Evolutionary conservation across 1,140 invertebrate species (phyloP), one percentile per base, ranked within the genome.

Genomic region (Trichomalopsis sarcophagae): DNA sequence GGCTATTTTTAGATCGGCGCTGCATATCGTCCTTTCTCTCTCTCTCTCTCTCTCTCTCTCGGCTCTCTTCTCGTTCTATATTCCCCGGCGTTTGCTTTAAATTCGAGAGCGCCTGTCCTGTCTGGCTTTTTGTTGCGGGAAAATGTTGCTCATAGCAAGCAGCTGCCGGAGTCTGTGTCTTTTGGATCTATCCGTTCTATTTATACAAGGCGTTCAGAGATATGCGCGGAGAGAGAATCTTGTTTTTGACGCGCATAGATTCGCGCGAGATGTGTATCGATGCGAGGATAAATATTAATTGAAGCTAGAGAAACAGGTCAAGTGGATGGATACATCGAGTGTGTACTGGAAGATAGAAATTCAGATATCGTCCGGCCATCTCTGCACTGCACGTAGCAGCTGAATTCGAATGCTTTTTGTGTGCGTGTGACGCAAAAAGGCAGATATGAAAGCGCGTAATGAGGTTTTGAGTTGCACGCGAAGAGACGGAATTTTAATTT

Each of bases 1-100:
- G 55, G 55, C 55, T 62, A 62, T 62, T 62, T 62, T 62, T 62
- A n/a, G 55, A 62, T 62, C 55, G 55, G 55, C 55, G 55, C 55
- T 36, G 33, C 21, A 62, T 62, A 62, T 21, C 55, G 55, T 62
- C 55, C 55, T 62, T 62, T 62, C 5, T 62, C 55, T 44, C 40
- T 27, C 27, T 27, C 27, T 62, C 55, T 44, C 55, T 62, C n/a
- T 62, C 5, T 62, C 55, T 44, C 40, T 27, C 27, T 27, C 27
- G 27, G 27, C 27, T 27, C 27, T 27, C 27, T n/a, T n/a, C 10
- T 44, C 55, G 55, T 62, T 62, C 55, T 62, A 62, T 62, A 62
- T 62, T 62, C n/a, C 17, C 55, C 7, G 17, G 55, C 55, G 55
- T 17, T n/a, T 62, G 55, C 55, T 62, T 62, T 62, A 17, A 62